Evolutionary conservation across 1,140 invertebrate genomes (phyloP).

Genomic region (Temnothorax longispinosus): DNA sequence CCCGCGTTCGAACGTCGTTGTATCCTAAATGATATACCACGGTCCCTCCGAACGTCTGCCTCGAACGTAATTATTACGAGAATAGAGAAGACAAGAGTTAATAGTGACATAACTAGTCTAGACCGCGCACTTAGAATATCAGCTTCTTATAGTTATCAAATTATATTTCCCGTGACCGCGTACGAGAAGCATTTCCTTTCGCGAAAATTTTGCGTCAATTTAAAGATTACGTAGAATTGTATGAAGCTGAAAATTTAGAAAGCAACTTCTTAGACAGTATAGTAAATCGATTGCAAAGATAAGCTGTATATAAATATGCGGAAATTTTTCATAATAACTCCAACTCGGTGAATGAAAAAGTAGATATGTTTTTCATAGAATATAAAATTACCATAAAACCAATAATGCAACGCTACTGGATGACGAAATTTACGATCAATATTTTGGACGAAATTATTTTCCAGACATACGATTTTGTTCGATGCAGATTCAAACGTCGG

Average conservation of each 20-base stretch:
- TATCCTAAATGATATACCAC: not conserved
- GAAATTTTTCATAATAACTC: not conserved
- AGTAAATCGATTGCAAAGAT: not conserved
- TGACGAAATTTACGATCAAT: constrained; percentile 16
- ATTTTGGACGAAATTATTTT: constrained; percentile 13
- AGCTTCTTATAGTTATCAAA: constrained; percentile 13
- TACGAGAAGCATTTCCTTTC: not conserved
- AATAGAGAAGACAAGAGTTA: not conserved
- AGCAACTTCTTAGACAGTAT: not conserved
- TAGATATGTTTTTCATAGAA: not conserved
- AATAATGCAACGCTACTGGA: constrained; percentile 24
- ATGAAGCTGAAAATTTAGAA: not conserved
- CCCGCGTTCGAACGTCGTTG: not conserved
- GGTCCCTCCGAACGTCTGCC: not conserved
- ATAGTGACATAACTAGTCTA: not conserved
- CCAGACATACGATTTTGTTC: not conserved
- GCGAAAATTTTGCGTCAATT: not conserved
- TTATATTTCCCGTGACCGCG: not conserved
- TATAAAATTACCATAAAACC: constrained; percentile 49
- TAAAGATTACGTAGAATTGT: not conserved
- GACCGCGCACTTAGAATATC: not conserved
- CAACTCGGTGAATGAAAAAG: not conserved
- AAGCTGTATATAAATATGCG: not conserved
- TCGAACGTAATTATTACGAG: constrained; percentile 7
- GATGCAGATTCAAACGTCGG: constrained; percentile 6